Percentiles rank a stretch among this genome's conserved stretches.
These are phyloP conservation scores for Donacobius atricapilla DNA, from an alignment of 2,113 vertebrate genomes.

Conservation along the genomic window DNA sequence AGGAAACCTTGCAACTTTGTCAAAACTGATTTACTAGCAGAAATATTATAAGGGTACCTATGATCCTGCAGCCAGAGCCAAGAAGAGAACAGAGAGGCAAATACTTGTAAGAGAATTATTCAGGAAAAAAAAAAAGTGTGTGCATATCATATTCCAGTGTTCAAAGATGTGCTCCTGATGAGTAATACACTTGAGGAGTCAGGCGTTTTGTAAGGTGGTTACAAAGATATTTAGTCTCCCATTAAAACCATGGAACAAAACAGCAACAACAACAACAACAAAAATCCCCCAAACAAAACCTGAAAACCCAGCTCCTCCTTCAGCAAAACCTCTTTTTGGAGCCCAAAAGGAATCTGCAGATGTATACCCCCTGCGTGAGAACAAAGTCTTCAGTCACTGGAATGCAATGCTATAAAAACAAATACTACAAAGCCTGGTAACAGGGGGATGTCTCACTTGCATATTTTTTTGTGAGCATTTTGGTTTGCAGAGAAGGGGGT, in stretches of 20 bases:
- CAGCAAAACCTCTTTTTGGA: slow-evolving; percentile 3
- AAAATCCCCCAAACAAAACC: not conserved
- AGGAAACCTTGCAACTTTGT: not conserved
- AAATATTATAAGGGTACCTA: not conserved
- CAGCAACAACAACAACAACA: not conserved
- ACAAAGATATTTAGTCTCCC: not conserved
- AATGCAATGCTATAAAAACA: slow-evolving; percentile 78
- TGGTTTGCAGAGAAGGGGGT: slow-evolving; percentile 70
- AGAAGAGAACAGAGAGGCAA: not conserved
- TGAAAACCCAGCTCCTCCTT: not conserved
- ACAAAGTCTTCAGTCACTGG: slow-evolving; percentile 69
- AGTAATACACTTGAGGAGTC: not conserved
- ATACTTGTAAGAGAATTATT: not conserved
- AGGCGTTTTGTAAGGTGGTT: not conserved
- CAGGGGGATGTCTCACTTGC: slow-evolving; percentile 68
- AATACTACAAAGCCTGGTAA: slow-evolving; percentile 76
- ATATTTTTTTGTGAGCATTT: slow-evolving; percentile 74
- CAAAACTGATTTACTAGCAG: slow-evolving; percentile 5
- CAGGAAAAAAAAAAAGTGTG: not conserved
- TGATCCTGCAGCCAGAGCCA: not conserved
- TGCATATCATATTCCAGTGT: not conserved
- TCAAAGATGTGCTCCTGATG: not conserved
- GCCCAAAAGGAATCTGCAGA: slow-evolving; percentile 52
- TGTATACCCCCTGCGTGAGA: slow-evolving; percentile 55
- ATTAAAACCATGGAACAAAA: not conserved